Evolutionary conservation across 2,797 vertebrate species (phyloP).

Genomic region (Scolopax rusticola): DNA sequence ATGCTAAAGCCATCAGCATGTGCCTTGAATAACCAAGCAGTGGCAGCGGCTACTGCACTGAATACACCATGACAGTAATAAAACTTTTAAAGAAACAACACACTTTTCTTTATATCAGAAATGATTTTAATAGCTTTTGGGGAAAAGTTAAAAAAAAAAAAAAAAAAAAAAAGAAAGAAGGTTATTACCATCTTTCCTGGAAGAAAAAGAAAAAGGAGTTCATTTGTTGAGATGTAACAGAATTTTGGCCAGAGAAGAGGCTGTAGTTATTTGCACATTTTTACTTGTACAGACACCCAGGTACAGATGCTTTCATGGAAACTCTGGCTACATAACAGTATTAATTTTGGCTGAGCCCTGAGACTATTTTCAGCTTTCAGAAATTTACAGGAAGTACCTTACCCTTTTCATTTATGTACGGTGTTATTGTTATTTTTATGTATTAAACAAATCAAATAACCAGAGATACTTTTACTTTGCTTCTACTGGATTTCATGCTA

Average conservation of each 20-base stretch:
- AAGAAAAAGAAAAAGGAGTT: not conserved
- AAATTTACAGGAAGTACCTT: conserved; percentile 71
- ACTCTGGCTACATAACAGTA: conserved; percentile 57
- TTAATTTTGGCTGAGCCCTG: conserved; percentile 71
- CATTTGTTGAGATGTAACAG: not conserved
- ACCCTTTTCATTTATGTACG: conserved; percentile 60
- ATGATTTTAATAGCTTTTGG: not conserved
- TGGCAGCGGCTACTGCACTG: not conserved
- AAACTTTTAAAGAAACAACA: not conserved
- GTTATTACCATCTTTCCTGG: not conserved
- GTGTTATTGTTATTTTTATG: conserved; percentile 65
- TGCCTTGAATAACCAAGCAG: not conserved
- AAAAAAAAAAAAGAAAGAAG: not conserved
- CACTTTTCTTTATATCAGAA: not conserved
- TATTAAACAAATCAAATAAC: conserved; percentile 19
- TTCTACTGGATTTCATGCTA: not conserved
- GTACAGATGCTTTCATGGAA: conserved; percentile 74
- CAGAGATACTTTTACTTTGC: not conserved
- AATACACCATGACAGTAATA: not conserved
- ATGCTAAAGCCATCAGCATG: not conserved
- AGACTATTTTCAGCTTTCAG: conserved; percentile 73
- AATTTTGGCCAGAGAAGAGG: conserved; percentile 20
- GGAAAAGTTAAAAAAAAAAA: not conserved
- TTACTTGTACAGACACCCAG: conserved; percentile 67
- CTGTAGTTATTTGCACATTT: conserved; percentile 68